Conservation (phyloP, 2,113 vertebrate genomes). For the Candoia aspera region DNA sequence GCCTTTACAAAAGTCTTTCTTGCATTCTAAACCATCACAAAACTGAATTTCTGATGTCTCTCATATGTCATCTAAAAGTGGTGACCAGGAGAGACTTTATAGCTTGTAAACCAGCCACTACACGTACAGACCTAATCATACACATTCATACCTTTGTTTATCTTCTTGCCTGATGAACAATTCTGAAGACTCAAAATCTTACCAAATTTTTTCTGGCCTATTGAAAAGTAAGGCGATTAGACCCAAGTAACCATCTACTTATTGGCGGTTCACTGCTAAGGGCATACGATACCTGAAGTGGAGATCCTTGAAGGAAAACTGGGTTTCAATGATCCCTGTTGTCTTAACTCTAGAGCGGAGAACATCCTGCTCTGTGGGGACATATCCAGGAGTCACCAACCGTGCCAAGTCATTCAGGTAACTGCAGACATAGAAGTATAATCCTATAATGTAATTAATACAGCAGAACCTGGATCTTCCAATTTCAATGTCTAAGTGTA, state of each 20-base stretch:
- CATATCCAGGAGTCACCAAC: constrained; percentile 87
- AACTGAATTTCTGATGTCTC: background rate
- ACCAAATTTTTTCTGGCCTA: background rate
- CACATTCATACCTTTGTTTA: background rate
- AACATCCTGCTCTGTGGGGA: constrained; percentile 96
- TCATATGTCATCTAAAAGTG: background rate
- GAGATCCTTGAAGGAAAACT: constrained; percentile 94
- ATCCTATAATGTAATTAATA: background rate
- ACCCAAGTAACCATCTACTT: background rate
- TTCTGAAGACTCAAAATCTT: background rate
- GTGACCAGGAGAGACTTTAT: background rate
- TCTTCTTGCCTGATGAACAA: background rate
- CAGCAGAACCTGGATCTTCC: background rate
- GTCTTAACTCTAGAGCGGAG: constrained; percentile 97
- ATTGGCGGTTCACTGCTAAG: background rate
- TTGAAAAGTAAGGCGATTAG: background rate
- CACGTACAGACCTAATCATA: background rate
- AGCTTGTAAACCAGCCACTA: background rate
- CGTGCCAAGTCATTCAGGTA: constrained; percentile 93
- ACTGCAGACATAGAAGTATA: constrained; percentile 59
- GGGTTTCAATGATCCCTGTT: constrained; percentile 95
- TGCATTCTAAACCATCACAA: background rate
- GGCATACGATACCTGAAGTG: constrained; percentile 85
- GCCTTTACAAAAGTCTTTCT: background rate
- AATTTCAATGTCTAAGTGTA: background rate